Conservation (phyloP, 2,888 invertebrate species). For the Callosobruchus maculatus region DNA sequence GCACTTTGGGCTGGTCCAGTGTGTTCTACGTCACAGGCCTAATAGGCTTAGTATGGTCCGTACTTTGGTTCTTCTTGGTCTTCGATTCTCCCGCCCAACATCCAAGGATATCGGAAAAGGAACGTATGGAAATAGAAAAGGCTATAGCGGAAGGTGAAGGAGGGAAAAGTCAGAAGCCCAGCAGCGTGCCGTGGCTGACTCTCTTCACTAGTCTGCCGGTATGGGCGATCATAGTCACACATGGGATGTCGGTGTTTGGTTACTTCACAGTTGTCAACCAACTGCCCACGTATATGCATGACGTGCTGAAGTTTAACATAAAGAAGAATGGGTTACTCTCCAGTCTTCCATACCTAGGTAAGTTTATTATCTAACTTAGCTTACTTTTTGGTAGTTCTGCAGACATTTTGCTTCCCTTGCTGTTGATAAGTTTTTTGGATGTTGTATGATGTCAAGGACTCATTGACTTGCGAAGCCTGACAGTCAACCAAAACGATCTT, state of each 20-base stretch:
- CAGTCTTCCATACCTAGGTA: conserved; percentile 79
- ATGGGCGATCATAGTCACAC: conserved; percentile 82
- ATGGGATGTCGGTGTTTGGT: conserved; percentile 80
- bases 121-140: conserved; percentile 63
- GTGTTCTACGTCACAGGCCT: conserved; percentile 84
- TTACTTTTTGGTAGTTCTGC: no score
- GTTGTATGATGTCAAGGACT: no score
- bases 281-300: conserved; percentile 81
- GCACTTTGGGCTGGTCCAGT: conserved; percentile 80
- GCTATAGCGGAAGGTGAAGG: conserved; percentile 54
- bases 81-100: conserved; percentile 80
- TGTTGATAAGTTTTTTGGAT: no score
- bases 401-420: no score
- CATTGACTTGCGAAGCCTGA: no score
- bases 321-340: conserved; percentile 83
- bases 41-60: conserved; percentile 75
- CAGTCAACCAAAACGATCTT: no score
- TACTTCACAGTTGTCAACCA: conserved; percentile 87
- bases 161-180: conserved; percentile 40
- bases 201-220: conserved; percentile 71
- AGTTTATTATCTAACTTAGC: conserved; percentile 17
- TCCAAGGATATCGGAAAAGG: conserved; percentile 73
- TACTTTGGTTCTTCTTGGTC: conserved; percentile 75
- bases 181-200: conserved; percentile 69
- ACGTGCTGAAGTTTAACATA: conserved; percentile 72